phyloP scores from a whole-genome alignment of 2,888 invertebrate species.

The Melolontha melolontha region DNA sequence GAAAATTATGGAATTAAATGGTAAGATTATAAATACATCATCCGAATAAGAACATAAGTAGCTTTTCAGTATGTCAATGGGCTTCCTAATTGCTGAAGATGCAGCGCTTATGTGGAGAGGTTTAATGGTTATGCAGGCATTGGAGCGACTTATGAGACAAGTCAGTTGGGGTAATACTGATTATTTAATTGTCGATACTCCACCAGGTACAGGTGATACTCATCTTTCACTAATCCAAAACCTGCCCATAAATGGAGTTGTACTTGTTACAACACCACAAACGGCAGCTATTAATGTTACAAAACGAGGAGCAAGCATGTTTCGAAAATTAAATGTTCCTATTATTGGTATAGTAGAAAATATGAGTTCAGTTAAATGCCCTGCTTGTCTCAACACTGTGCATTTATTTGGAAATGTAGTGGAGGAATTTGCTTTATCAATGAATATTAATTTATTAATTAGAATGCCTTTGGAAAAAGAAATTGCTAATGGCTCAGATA shows the following conservation, averaged over 20 bases:
- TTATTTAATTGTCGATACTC: conserved; percentile 92
- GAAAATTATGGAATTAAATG: conserved; percentile 94
- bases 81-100: conserved; percentile 86
- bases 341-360: conserved; percentile 92
- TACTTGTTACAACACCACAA: conserved; percentile 95
- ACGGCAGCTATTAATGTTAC: conserved; percentile 89
- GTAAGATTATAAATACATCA: conserved; percentile 64
- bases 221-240: conserved; percentile 93
- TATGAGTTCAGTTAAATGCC: conserved; percentile 86
- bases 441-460: conserved; percentile 76
- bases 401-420: conserved; percentile 80
- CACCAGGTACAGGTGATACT: conserved; percentile 97
- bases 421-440: conserved; percentile 71
- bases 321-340: conserved; percentile 83
- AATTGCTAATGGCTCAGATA: conserved; percentile 78
- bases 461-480: conserved; percentile 80
- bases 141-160: conserved; percentile 85
- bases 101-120: conserved; percentile 95
- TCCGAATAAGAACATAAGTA: conserved; percentile 11
- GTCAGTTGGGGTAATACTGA: conserved; percentile 92
- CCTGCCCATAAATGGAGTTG: conserved; percentile 84
- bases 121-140: conserved; percentile 95
- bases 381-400: conserved; percentile 80
- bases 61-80: conserved; percentile 90
- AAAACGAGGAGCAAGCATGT: conserved; percentile 88